Percentiles rank a stretch among this genome's conserved stretches.
These are phyloP conservation scores for Beroe ovata DNA, from an alignment of 37 sponge, comb jelly and placozoan species.

Conservation along the genomic window DNA sequence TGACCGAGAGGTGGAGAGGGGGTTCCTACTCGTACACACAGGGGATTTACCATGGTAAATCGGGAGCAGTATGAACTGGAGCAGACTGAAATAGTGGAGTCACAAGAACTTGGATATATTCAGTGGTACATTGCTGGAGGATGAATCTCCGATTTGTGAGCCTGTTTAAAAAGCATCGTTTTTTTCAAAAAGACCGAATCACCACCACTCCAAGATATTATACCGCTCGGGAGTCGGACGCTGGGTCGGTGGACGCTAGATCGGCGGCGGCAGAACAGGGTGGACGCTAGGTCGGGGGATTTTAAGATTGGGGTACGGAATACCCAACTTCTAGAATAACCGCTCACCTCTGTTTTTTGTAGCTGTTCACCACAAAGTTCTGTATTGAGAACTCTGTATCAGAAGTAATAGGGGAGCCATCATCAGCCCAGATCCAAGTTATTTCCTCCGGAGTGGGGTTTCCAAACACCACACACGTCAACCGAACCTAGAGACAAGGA, in stretches of 20 bases:
- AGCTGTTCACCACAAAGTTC: background rate
- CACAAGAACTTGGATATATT: background rate
- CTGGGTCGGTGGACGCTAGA: too few species aligned
- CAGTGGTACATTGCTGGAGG: too few species aligned
- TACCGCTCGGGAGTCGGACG: too few species aligned
- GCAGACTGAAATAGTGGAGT: background rate
- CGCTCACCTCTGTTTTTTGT: slow-evolving; percentile 52
- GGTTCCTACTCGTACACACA: slow-evolving; percentile 36
- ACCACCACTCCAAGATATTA: too few species aligned
- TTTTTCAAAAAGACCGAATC: too few species aligned
- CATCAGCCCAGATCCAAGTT: slow-evolving; percentile 21
- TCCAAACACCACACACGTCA: slow-evolving; percentile 37
- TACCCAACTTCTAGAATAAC: too few species aligned
- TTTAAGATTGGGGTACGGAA: too few species aligned
- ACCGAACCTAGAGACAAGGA: background rate
- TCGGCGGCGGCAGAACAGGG: too few species aligned
- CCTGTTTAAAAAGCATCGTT: too few species aligned
- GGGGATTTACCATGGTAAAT: slow-evolving; percentile 1
- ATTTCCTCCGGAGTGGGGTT: slow-evolving; percentile 25
- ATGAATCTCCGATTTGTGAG: too few species aligned
- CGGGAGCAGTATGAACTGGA: slow-evolving; percentile 35
- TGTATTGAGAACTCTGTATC: background rate
- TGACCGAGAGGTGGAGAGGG: background rate
- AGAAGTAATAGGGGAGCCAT: background rate
- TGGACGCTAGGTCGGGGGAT: too few species aligned